A percentile compares a stretch with the other conserved stretches of the same genome.
phyloP scores from a whole-genome alignment of 2,113 vertebrate species.

The Pituophis catenifer region DNA sequence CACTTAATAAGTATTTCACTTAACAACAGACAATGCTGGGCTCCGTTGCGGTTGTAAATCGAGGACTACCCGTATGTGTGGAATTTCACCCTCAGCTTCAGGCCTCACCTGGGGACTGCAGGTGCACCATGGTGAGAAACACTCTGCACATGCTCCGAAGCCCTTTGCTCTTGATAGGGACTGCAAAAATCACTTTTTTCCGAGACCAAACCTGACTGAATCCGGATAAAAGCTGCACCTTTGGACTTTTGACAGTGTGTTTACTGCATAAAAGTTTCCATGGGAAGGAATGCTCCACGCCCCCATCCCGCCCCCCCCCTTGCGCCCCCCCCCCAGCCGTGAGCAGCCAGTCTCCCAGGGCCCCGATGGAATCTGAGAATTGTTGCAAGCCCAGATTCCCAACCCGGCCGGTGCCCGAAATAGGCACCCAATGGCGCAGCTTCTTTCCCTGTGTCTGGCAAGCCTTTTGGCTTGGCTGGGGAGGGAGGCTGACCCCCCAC shows the following conservation, averaged over 20 bases:
- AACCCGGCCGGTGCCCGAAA: conserved; percentile 21
- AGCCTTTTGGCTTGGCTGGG: not conserved
- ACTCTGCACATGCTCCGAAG: not conserved
- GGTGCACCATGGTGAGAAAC: not conserved
- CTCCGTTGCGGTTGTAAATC: not conserved
- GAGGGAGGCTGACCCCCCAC: not conserved
- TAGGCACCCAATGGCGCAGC: not conserved
- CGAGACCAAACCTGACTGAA: not conserved
- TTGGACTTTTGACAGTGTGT: not conserved
- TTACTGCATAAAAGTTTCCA: conserved; percentile 1
- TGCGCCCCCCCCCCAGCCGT: no score
- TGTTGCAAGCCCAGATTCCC: conserved; percentile 6
- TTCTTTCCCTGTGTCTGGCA: not conserved
- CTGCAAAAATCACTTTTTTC: not conserved
- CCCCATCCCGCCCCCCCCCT: not conserved
- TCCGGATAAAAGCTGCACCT: not conserved
- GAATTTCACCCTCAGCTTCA: not conserved
- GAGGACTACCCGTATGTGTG: not conserved
- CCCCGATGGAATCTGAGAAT: conserved; percentile 34
- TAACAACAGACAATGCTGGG: not conserved
- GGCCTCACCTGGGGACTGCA: not conserved
- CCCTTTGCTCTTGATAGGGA: fast-evolving
- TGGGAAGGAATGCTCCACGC: not conserved
- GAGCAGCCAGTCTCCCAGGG: not conserved
- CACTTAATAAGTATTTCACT: no score